Evolutionary conservation across 2,888 invertebrate genomes (phyloP), one percentile per base, ranked within the genome.

Genomic region (Eupsilia transversa): DNA sequence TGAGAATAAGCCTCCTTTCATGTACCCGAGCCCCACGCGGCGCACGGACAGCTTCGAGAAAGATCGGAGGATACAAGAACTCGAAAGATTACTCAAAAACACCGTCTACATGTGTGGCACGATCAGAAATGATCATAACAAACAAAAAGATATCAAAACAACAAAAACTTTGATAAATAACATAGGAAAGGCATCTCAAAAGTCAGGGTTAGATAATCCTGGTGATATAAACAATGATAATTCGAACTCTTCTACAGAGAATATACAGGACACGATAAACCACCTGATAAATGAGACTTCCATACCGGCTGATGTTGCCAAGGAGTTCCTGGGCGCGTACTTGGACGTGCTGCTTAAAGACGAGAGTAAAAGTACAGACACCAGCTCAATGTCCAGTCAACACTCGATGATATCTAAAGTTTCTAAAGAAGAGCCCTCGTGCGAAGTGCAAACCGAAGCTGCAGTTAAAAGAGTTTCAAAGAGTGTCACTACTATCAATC

Each of bases 71-170:
- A 91, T 95, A 77, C 94, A 95, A 84, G 92, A 95, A 84, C 86
- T 95, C 1, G 96, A 96, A 85, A 92, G 86, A 81, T 76, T 95
- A 33, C 86, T 96, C 0, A 94, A 94, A 85, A 95, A 91, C 77
- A 96, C 95, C 0, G 92, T 96, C 0, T 96, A 96, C 56, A 84
- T 93, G 30, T 94, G 93, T 80, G 93, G 93, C 74, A 92, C 93
- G 2, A 79, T 87, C 4, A 85, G 77, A 30, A 90, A 86, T 54
- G 82, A 79, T 61, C 82, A 84, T 12, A 92, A 86, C 79, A 91
- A 87, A 80, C 92, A 92, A 30, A 93, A 92, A 80, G 94, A 95
- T 81, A 95, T 95, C 7, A 87, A 89, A 86, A 93, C 93, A n/a
- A 94, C 94, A 0, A 93, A 92, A 84, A 91, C 91, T 43, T 83